A percentile compares a stretch with the other conserved stretches of the same genome.
These are phyloP conservation scores for Melanogrammus aeglefinus DNA, from an alignment of 2,797 vertebrate species.

Conservation along the genomic window DNA sequence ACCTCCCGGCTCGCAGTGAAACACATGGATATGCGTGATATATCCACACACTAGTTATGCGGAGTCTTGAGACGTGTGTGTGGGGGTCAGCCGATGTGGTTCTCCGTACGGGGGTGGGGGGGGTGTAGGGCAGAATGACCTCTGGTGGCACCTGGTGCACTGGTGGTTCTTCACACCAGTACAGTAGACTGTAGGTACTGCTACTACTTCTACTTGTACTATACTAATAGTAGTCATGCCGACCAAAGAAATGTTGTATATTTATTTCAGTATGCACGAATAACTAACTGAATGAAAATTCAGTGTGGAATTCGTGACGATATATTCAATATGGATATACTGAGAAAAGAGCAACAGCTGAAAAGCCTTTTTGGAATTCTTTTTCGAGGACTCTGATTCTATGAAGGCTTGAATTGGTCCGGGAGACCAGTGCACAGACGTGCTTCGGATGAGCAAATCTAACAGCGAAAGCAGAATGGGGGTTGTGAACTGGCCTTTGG, in stretches of 20 bases:
- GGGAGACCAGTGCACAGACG: background rate
- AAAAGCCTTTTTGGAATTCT: background rate
- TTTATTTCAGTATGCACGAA: background rate
- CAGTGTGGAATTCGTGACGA: background rate
- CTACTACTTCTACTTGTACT: background rate
- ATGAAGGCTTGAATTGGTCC: background rate
- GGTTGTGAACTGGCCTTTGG: conserved; percentile 3
- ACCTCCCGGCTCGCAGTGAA: background rate
- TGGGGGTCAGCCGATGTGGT: background rate
- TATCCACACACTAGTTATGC: too few relatives aligned
- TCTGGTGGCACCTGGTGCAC: background rate
- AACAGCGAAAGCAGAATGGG: background rate
- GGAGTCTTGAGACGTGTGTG: background rate
- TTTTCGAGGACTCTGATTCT: background rate
- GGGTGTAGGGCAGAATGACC: background rate
- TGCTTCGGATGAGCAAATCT: background rate
- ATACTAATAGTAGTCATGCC: background rate
- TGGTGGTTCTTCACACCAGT: background rate
- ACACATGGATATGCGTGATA: background rate
- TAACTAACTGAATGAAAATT: background rate
- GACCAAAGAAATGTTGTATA: background rate
- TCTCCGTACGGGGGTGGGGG: background rate
- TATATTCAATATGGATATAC: background rate
- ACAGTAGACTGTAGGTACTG: background rate
- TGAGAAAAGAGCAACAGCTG: background rate